Conservation (phyloP, 92 coral and sea anemone genomes). For the Diadumene lineata region DNA sequence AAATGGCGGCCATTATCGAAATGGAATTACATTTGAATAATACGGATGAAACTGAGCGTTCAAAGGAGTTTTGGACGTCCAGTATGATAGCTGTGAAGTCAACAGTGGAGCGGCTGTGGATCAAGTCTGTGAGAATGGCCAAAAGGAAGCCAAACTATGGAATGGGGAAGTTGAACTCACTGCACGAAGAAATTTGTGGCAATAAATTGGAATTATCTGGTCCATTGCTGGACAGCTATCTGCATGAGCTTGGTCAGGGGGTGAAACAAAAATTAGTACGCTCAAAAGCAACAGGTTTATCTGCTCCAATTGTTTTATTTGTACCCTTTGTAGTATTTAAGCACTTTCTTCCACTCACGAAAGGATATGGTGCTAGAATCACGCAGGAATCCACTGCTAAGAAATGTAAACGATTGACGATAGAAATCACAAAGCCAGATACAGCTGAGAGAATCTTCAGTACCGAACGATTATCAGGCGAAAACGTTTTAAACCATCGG, state of each 20-base stretch:
- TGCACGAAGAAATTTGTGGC: constrained; percentile 39
- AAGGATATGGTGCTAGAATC: too few species aligned
- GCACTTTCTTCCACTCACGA: background rate
- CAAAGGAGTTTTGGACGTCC: too few species aligned
- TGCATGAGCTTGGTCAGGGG: constrained; percentile 30
- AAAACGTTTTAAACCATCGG: constrained; percentile 26
- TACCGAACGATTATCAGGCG: constrained; percentile 27
- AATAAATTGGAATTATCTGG: constrained; percentile 41
- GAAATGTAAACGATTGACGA: too few species aligned
- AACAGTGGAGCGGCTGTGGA: constrained; percentile 39
- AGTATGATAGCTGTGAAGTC: too few species aligned
- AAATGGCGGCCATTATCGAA: too few species aligned
- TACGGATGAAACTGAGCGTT: too few species aligned
- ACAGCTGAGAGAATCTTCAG: constrained; percentile 29
- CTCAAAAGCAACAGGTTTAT: constrained; percentile 37
- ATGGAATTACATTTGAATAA: too few species aligned
- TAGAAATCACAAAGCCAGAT: constrained; percentile 20
- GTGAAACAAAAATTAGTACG: constrained; percentile 12
- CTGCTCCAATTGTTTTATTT: constrained; percentile 21
- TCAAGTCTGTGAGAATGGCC: constrained; percentile 41
- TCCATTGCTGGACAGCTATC: constrained; percentile 48
- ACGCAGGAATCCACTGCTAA: too few species aligned
- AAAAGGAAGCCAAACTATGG: constrained; percentile 33
- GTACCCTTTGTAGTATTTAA: constrained; percentile 35
- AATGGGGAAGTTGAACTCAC: constrained; percentile 39